phyloP scores from a whole-genome alignment of 23 tunicate species.

The Ascidia mentula region DNA sequence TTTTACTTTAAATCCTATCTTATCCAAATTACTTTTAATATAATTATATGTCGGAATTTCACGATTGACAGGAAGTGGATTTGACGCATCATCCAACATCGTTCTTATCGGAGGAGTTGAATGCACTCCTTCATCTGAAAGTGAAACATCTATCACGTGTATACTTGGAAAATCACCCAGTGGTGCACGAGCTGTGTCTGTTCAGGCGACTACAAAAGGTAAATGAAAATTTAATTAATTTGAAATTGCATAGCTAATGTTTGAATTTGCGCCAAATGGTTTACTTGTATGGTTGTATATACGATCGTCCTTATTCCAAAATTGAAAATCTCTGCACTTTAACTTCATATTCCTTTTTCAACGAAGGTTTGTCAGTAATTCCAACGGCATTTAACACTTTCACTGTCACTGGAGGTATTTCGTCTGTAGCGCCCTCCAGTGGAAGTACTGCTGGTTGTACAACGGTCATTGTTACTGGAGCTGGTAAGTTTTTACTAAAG shows the following conservation, averaged over 20 bases:
- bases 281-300: not conserved
- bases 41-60: no score
- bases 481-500: slow-evolving; percentile 32
- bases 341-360: not conserved
- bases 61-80: slow-evolving; percentile 19
- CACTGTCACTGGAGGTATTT: slow-evolving; percentile 11
- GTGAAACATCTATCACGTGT: slow-evolving; percentile 28
- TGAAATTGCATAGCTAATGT: no score
- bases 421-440: slow-evolving; percentile 15
- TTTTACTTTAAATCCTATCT: not conserved
- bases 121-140: slow-evolving; percentile 26
- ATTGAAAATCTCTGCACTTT: no score
- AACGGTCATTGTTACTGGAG: slow-evolving; percentile 25
- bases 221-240: no score
- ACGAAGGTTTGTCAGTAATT: not conserved
- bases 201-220: slow-evolving; percentile 42
- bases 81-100: slow-evolving; percentile 8
- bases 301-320: not conserved
- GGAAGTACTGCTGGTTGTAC: slow-evolving; percentile 32
- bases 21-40: not conserved
- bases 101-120: slow-evolving; percentile 48
- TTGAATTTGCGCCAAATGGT: no score
- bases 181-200: slow-evolving; percentile 33
- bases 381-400: not conserved
- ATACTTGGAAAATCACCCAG: slow-evolving; percentile 47